phyloP scores from a whole-genome alignment of 2,888 invertebrate species.

The Ectropis crepuscularia region DNA sequence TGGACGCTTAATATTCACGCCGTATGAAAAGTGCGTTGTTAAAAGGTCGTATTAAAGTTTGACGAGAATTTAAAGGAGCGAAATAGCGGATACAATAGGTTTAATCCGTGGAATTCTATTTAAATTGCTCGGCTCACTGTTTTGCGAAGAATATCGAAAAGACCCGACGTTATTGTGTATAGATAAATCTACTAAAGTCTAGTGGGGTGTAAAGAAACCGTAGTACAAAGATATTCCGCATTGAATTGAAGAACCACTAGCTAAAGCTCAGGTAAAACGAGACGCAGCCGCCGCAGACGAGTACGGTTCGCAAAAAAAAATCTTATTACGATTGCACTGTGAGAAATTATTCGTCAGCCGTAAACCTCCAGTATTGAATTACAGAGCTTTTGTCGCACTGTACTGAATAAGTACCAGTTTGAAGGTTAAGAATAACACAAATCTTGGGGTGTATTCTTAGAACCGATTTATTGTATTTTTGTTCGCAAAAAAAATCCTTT shows the following conservation, averaged over 20 bases:
- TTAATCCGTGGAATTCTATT: constrained; percentile 49
- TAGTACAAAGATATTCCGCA: constrained; percentile 15
- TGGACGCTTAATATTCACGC: constrained; percentile 72
- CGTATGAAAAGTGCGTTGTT: constrained; percentile 70
- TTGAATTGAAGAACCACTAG: constrained; percentile 19
- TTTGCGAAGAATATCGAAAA: constrained; percentile 18
- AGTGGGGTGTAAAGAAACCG: constrained; percentile 13
- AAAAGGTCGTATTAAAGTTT: constrained; percentile 72
- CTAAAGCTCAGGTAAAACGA: constrained; percentile 28
- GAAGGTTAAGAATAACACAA: constrained; percentile 18
- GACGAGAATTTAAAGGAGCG: constrained; percentile 64
- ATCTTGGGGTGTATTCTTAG: constrained; percentile 22
- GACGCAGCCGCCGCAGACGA: constrained; percentile 15
- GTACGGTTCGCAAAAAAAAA: constrained; percentile 43
- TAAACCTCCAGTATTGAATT: constrained; percentile 35
- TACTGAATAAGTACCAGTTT: constrained; percentile 19
- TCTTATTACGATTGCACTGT: constrained; percentile 23
- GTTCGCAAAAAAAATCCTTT: constrained; percentile 14
- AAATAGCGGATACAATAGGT: constrained; percentile 50
- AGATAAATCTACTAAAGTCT: background rate
- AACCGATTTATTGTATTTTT: constrained; percentile 13
- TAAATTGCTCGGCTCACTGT: constrained; percentile 15
- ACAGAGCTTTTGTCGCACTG: constrained; percentile 37
- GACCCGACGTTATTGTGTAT: background rate
- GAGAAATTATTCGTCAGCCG: constrained; percentile 29